These are phyloP conservation scores for Chrysomallon squamiferum DNA, from an alignment of 1,140 invertebrate species.

Conservation along the genomic window DNA sequence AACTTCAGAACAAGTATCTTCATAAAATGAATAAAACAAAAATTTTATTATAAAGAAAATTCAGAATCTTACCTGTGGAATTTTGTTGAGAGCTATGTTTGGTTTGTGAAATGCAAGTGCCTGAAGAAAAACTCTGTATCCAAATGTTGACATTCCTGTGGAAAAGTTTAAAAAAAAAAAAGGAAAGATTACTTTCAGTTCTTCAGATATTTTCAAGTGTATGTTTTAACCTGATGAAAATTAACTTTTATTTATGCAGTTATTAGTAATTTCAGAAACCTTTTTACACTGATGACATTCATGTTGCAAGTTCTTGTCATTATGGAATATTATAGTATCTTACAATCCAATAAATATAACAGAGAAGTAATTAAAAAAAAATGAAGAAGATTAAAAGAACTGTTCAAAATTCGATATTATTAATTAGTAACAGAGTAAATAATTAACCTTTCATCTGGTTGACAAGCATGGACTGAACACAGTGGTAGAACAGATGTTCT, in stretches of 20 bases:
- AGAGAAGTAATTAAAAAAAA: no score
- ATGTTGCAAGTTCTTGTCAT: no score
- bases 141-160: slow-evolving; percentile 44
- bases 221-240: neutral
- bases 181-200: neutral
- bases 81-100: slow-evolving; percentile 28
- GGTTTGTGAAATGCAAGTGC: slow-evolving; percentile 40
- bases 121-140: slow-evolving; percentile 56
- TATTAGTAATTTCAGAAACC: neutral
- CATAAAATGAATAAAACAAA: no score
- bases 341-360: no score
- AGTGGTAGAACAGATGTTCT: slow-evolving; percentile 49
- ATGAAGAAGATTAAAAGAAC: no score
- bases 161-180: neutral
- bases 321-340: no score
- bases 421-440: no score
- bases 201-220: no score
- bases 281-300: no score
- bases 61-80: slow-evolving; percentile 41
- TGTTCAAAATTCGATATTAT: no score
- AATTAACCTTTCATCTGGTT: slow-evolving; percentile 42
- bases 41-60: no score
- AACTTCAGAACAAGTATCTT: no score
- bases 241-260: neutral
- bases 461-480: slow-evolving; percentile 46